Evolutionary conservation across 64 coral and sea anemone species (phyloP).

Genomic region (Cladopsammia gracilis): DNA sequence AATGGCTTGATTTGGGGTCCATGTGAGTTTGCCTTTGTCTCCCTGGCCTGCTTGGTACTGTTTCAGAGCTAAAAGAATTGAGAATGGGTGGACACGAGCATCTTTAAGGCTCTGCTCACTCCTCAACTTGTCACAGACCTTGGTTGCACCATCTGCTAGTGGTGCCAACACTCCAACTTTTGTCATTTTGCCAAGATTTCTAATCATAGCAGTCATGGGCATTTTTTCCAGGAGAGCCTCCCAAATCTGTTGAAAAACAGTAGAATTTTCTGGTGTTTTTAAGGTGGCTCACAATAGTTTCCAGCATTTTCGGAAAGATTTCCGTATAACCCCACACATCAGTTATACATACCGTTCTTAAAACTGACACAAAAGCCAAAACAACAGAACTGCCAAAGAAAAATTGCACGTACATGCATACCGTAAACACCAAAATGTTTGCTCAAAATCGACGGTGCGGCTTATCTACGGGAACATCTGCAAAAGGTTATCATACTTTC

Average conservation of each 20-base stretch:
- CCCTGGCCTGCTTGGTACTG: slow-evolving; percentile 85
- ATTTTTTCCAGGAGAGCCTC: slow-evolving; percentile 94
- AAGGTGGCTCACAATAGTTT: too few species aligned
- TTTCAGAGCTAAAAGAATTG: slow-evolving; percentile 81
- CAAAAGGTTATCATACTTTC: too few species aligned
- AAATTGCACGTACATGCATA: too few species aligned
- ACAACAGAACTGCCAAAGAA: too few species aligned
- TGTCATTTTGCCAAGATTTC: slow-evolving; percentile 97
- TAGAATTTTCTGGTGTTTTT: background rate
- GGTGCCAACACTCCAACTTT: slow-evolving; percentile 67
- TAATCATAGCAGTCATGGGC: slow-evolving; percentile 99
- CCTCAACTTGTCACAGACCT: slow-evolving; percentile 58
- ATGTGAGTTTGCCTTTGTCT: slow-evolving; percentile 80
- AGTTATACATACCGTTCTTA: too few species aligned
- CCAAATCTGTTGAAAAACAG: slow-evolving; percentile 74
- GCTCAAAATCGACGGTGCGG: too few species aligned
- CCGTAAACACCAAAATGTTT: too few species aligned
- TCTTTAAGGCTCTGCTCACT: slow-evolving; percentile 46
- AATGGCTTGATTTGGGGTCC: slow-evolving; percentile 77
- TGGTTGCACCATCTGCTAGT: slow-evolving; percentile 38
- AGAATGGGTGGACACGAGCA: slow-evolving; percentile 93
- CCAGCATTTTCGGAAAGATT: too few species aligned
- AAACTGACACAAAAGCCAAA: too few species aligned
- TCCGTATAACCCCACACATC: too few species aligned
- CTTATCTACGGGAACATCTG: too few species aligned